Base-by-base conservation (phyloP, 2,113 vertebrate species). In the Melospiza georgiana region DNA sequence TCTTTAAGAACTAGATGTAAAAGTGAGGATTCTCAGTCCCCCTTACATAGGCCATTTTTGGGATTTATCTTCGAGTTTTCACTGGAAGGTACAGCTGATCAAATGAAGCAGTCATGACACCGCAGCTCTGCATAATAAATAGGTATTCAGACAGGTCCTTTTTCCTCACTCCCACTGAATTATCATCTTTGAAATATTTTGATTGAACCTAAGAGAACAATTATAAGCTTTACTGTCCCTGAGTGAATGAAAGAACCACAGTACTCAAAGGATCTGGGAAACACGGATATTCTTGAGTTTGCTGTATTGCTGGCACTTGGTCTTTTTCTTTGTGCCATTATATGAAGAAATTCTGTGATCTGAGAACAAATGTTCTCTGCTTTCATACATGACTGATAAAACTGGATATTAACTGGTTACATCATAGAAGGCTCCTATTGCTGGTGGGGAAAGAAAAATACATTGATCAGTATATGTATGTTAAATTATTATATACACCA, bases 281-380 rank as follows among this genome's bases (percentile, higher is more conserved):
- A 93, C 83, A 86, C n/a, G 49, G 62, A 37, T 86, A 76, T 90
- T 90, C 72, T 71, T 81, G 55, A 86, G 31, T 75, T 48, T 90
- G 33, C 66, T 74, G 3, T 65, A 75, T 52, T 82, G 44, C 19
- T 91, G n/a, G 14, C 37, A 22, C 43, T 88, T 74, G 33, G 52
- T 87, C 21, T 78, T 94, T 90, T 69, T 24, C 79, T 94, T 95
- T 84, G 35, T 86, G 89, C 86, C 69, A 87, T 94, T 89, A 25
- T 37, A 68, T 44, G 41, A 20, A 78, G 24, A 79, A 84, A 81
- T 68, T 84, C 73, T 95, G 35, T 95, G 77, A 91, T 89, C 68
- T 84, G 39, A 81, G 73, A 61, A 58, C 10, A 75, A 87, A 92
- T 39, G 33, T 68, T 84, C 27, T 90, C 68, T 75, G n/a, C 69